A percentile compares a stretch with the other conserved stretches of the same genome.
phyloP scores from a whole-genome alignment of 2,888 invertebrate genomes.

The Linnaemya tessellans region DNA sequence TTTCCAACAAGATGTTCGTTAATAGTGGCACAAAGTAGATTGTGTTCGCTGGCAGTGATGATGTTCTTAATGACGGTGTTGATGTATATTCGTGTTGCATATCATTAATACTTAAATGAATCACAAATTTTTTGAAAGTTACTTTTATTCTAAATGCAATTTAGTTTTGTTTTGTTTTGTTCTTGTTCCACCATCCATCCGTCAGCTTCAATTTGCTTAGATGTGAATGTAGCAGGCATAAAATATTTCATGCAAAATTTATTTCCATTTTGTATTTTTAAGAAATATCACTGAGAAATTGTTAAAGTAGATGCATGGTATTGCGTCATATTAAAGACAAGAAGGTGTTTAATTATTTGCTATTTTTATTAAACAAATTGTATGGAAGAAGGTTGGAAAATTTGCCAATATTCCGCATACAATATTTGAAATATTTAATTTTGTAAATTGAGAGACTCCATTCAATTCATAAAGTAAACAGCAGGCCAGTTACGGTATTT shows the following conservation, averaged over 20 bases:
- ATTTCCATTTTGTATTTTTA: background rate
- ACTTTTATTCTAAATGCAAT: constrained; percentile 18
- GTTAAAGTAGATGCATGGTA: background rate
- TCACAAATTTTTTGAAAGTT: constrained; percentile 43
- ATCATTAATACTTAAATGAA: constrained; percentile 69
- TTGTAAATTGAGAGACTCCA: too few species aligned
- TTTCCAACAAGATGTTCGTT: background rate
- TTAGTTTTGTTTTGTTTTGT: background rate
- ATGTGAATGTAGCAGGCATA: background rate
- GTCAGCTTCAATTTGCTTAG: background rate
- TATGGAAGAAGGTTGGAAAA: too few species aligned
- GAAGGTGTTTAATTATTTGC: too few species aligned
- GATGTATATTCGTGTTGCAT: constrained; percentile 40
- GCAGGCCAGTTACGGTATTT: too few species aligned
- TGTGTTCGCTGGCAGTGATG: constrained; percentile 15
- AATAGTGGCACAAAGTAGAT: background rate
- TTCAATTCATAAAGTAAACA: too few species aligned
- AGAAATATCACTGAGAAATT: background rate
- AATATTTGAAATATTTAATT: too few species aligned
- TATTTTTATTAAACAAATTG: too few species aligned
- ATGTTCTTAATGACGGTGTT: constrained; percentile 40
- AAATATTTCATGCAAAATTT: background rate
- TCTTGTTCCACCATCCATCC: too few species aligned
- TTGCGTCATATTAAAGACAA: background rate
- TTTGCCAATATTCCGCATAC: too few species aligned